Evolutionary conservation across 2,888 invertebrate genomes (phyloP).

Genomic region (Andrena dorsata): DNA sequence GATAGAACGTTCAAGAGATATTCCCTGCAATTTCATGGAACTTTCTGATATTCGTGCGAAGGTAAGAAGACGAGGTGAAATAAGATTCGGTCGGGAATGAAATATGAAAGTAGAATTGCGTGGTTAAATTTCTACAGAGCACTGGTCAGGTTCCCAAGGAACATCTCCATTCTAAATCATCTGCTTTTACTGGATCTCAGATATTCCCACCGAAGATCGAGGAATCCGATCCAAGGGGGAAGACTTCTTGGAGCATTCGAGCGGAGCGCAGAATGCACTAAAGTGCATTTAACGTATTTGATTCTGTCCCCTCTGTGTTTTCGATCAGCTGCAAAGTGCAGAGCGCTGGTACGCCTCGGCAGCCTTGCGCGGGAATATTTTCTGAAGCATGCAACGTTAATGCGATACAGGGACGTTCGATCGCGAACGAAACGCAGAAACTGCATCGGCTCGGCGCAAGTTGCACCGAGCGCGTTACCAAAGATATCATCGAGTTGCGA

Average conservation of each 20-base stretch:
- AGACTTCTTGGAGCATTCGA: no score
- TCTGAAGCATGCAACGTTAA: not conserved
- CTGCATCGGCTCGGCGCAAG: slow-evolving; percentile 7
- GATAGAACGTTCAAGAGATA: not conserved
- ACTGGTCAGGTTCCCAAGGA: no score
- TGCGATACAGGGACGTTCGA: not conserved
- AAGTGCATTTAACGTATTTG: no score
- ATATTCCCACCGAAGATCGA: no score
- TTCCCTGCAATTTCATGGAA: not conserved
- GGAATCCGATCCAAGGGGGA: no score
- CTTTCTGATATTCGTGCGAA: not conserved
- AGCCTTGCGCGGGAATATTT: not conserved
- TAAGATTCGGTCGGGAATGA: not conserved
- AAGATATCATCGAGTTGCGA: slow-evolving; percentile 70
- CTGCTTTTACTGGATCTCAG: no score
- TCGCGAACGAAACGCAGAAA: slow-evolving; percentile 12
- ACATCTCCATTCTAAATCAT: no score
- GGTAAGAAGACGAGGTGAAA: not conserved
- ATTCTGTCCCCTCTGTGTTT: not conserved
- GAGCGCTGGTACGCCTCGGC: no score
- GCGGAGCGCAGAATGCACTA: no score
- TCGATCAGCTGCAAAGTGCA: no score
- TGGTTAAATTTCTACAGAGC: not conserved
- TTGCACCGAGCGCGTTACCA: slow-evolving; percentile 24
- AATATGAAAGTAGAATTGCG: not conserved